Conservation (phyloP, 2,797 vertebrate species). For the Sebastolobus altivelis region DNA sequence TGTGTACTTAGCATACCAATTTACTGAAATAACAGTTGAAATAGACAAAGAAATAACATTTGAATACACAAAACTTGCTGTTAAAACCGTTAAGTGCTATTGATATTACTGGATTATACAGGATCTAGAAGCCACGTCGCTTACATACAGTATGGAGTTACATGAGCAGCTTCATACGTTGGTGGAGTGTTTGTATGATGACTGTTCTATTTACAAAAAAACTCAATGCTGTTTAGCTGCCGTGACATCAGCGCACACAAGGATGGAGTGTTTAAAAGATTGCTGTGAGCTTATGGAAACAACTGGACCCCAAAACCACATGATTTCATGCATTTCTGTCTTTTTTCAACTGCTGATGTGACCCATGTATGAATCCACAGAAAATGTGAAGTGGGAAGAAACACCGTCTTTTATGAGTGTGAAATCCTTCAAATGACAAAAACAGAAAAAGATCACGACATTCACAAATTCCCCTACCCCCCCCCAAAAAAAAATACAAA, state of each 20-base stretch:
- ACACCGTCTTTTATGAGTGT: slow-evolving; percentile 35
- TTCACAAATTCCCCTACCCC: slow-evolving; percentile 33
- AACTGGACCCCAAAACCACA: slow-evolving; percentile 20
- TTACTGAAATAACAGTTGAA: slow-evolving; percentile 42
- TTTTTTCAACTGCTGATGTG: slow-evolving; percentile 33
- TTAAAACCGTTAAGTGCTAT: slow-evolving; percentile 70
- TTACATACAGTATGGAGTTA: slow-evolving; percentile 8
- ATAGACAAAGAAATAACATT: slow-evolving; percentile 48
- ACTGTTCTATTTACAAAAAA: slow-evolving; percentile 70
- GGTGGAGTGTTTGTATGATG: slow-evolving; percentile 42
- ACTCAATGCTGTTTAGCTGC: slow-evolving; percentile 39
- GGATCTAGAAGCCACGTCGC: slow-evolving; percentile 51
- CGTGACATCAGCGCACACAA: slow-evolving; percentile 30
- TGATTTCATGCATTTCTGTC: slow-evolving; percentile 6
- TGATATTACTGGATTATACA: slow-evolving; percentile 56
- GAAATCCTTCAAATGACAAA: slow-evolving; percentile 75
- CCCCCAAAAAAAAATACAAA: slow-evolving; percentile 15
- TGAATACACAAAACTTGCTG: slow-evolving; percentile 64
- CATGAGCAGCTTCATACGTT: slow-evolving; percentile 27
- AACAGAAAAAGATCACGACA: slow-evolving; percentile 46
- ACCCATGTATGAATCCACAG: slow-evolving; percentile 37
- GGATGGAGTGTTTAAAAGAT: slow-evolving; percentile 23
- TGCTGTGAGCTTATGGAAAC: slow-evolving; percentile 9
- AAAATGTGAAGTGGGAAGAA: slow-evolving; percentile 17
- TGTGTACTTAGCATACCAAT: slow-evolving; percentile 63